phyloP scores from a whole-genome alignment of 2,113 vertebrate species.

The Laticauda colubrina region DNA sequence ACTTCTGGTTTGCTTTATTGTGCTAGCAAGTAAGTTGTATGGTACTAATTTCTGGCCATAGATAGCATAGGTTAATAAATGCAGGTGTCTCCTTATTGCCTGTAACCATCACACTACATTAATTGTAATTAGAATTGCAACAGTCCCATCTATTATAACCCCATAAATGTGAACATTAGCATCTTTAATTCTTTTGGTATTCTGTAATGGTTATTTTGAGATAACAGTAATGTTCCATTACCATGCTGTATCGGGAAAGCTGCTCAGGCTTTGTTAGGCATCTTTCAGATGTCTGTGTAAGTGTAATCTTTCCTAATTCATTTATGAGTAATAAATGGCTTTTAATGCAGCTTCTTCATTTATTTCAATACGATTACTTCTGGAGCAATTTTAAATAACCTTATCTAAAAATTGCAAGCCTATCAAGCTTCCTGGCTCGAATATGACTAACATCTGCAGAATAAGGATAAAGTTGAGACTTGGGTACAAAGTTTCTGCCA shows the following conservation, averaged over 20 bases:
- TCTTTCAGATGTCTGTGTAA: slow-evolving; percentile 13
- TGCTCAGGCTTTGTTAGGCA: not conserved
- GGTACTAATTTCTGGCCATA: not conserved
- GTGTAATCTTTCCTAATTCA: slow-evolving; percentile 41
- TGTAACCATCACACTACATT: not conserved
- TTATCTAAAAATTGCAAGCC: slow-evolving; percentile 12
- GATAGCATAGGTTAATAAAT: not conserved
- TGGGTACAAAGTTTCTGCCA: no score
- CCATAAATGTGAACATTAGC: not conserved
- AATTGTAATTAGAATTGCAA: not conserved
- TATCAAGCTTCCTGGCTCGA: not conserved
- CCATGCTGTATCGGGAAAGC: not conserved
- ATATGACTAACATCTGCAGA: not conserved
- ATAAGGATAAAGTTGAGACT: not conserved
- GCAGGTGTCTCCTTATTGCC: not conserved
- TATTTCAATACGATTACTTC: slow-evolving; percentile 52
- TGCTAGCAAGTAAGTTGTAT: not conserved
- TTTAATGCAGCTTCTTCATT: slow-evolving; percentile 56
- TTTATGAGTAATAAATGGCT: slow-evolving; percentile 52
- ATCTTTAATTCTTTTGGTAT: not conserved
- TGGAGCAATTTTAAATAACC: slow-evolving; percentile 42
- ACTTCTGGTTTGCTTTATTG: slow-evolving; percentile 5
- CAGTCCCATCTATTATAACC: not conserved
- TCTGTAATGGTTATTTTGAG: not conserved
- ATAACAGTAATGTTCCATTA: not conserved